Evolutionary conservation across 2,797 vertebrate species (phyloP).

Genomic region (Babyrousa celebensis): DNA sequence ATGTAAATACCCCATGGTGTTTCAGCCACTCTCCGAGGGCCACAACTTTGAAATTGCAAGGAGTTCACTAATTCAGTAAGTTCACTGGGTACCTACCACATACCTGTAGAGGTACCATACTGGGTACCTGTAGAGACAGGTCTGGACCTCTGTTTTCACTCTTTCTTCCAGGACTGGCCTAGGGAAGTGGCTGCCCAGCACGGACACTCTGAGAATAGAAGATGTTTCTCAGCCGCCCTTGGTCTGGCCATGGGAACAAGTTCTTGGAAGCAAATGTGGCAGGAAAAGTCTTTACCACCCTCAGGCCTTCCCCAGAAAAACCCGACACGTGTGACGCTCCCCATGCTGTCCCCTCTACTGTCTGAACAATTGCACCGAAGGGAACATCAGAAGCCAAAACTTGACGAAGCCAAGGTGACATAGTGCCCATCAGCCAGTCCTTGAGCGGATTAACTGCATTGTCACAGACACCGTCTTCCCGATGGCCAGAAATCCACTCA

Average conservation of each 20-base stretch:
- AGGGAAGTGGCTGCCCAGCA: not conserved
- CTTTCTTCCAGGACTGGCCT: not conserved
- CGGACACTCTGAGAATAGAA: not conserved
- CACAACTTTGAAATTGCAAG: not conserved
- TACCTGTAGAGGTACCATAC: no score
- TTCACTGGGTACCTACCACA: no score
- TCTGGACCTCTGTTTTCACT: not conserved
- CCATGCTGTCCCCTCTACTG: not conserved
- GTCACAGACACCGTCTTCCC: not conserved
- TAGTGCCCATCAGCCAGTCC: no score
- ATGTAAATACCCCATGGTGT: not conserved
- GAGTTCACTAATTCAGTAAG: not conserved
- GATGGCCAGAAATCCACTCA: not conserved
- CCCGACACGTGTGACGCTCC: not conserved
- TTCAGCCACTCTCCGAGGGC: not conserved
- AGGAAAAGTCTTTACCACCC: not conserved
- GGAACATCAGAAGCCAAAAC: no score
- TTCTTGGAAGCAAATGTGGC: not conserved
- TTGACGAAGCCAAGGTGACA: not conserved
- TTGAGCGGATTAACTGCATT: no score
- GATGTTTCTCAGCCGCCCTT: not conserved
- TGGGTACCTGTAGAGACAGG: not conserved
- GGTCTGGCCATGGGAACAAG: rapidly evolving
- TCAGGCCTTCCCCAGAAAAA: no score
- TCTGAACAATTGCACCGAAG: rapidly evolving